Conservation (phyloP, 2,797 vertebrate species). For the Enteromius trimaculatus region DNA sequence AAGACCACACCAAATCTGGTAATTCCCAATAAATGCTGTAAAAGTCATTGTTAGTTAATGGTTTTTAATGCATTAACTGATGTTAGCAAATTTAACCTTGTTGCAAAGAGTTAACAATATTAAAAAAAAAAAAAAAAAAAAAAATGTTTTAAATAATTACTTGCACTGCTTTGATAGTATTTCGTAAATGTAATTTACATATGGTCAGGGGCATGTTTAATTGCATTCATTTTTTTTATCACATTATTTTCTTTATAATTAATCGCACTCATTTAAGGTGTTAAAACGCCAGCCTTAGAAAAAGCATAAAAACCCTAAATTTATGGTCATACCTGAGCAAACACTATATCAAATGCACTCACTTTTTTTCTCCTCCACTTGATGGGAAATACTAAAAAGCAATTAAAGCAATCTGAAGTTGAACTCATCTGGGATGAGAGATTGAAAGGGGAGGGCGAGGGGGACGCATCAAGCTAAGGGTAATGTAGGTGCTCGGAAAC, state of each 20-base stretch:
- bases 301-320: neutral
- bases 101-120: neutral
- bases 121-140: no score
- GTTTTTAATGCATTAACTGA: neutral
- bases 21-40: neutral
- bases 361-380: slow-evolving; percentile 32
- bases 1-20: neutral
- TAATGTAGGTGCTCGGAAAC: slow-evolving; percentile 57
- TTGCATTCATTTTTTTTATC: slow-evolving; percentile 6
- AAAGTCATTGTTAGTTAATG: neutral
- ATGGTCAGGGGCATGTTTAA: neutral
- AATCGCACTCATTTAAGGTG: neutral
- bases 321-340: slow-evolving; percentile 38
- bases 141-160: neutral
- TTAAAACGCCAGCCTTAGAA: slow-evolving; percentile 3
- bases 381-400: slow-evolving; percentile 48
- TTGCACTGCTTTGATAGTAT: neutral
- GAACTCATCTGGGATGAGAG: slow-evolving; percentile 44
- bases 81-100: no score
- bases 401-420: slow-evolving; percentile 47
- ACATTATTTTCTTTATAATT: slow-evolving; percentile 6
- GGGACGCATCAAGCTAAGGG: slow-evolving; percentile 51
- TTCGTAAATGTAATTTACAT: neutral
- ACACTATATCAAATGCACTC: slow-evolving; percentile 26
- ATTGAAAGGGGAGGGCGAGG: slow-evolving; percentile 45